Evolutionary conservation across 1,140 invertebrate species (phyloP).

Genomic region (Trichonephila inaurata): DNA sequence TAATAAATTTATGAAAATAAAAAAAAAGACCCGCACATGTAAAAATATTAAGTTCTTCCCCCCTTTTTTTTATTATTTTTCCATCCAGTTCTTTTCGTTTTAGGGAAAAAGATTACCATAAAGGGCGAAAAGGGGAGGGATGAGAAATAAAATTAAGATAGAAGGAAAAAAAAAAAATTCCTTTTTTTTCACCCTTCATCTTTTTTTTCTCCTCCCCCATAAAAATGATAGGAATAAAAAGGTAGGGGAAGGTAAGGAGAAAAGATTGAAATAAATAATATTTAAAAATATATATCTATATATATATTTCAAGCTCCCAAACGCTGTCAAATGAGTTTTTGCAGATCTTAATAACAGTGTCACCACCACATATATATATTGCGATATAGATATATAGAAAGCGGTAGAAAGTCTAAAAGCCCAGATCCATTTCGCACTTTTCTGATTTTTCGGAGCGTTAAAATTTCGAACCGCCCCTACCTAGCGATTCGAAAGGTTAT

Average conservation of each 20-base stretch:
- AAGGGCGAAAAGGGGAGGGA: slow-evolving; percentile 17
- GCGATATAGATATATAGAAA: slow-evolving; percentile 49
- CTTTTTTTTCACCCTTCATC: neutral
- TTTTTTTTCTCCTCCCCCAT: neutral
- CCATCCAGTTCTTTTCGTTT: slow-evolving; percentile 11
- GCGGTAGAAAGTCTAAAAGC: slow-evolving; percentile 44
- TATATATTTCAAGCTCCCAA: neutral
- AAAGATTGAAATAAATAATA: slow-evolving; percentile 69
- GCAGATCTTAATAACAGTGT: slow-evolving; percentile 74
- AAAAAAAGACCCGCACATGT: slow-evolving; percentile 58
- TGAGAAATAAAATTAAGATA: slow-evolving; percentile 35
- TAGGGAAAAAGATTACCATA: slow-evolving; percentile 58
- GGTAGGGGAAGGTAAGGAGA: neutral
- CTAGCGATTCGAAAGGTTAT: slow-evolving; percentile 58
- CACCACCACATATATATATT: slow-evolving; percentile 68
- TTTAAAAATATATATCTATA: slow-evolving; percentile 61
- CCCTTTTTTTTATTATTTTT: slow-evolving; percentile 50
- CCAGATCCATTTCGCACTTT: slow-evolving; percentile 66
- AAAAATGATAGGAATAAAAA: slow-evolving; percentile 56
- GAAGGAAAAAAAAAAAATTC: neutral
- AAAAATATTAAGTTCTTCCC: slow-evolving; percentile 72
- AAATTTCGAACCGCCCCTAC: slow-evolving; percentile 5
- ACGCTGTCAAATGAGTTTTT: slow-evolving; percentile 68
- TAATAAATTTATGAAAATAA: slow-evolving; percentile 66
- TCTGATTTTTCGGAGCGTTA: slow-evolving; percentile 72